Evolutionary conservation across 2,113 vertebrate species (phyloP), one percentile per base, ranked within the genome.

Genomic region (Apteryx owenii): DNA sequence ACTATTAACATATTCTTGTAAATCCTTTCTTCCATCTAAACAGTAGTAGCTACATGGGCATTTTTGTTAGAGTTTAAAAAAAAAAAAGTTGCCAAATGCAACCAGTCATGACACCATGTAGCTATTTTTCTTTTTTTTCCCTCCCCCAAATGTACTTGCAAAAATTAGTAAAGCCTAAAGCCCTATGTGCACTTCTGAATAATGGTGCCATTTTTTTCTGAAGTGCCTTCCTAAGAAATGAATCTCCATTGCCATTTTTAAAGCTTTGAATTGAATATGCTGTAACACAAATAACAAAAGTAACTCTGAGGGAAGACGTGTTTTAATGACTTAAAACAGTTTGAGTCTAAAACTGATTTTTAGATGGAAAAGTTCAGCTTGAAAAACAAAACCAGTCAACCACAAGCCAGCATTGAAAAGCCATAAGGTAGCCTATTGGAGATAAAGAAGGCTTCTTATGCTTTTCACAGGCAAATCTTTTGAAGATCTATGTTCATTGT

Each of bases 31-130:
- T 42, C 9, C 15, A 40, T 78, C 33, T 76, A 33, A 51, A 42
- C 54, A 33, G 19, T 8, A 54, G n/a, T 22, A 69, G 10, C 18
- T 44, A 3, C 8, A 1, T 71, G 20, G 0, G 3, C 40, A 11
- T 78, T 81, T 89, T 61, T 33, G 9, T 26, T 58, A 48, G 25
- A 36, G 19, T 29, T 6, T 65, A 81, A 72, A 68, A 65, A 78
- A 48, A 5, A 33, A n/a, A 31, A 78, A 81, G 16, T 40, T 75
- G 44, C 29, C 54, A 28, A 91, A 81, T 65, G 6, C 33, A 7
- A 38, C 29, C n/a, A 21, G 13, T 51, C 15, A 60, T 38, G 46
- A 56, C 12, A 16, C 20, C 9, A 5, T 20, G 14, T 33, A 20
- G 19, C 6, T 61, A 28, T 62, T 38, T 38, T 38, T 36, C 7